These are phyloP conservation scores for Nomada hirtipes DNA, from an alignment of 2,888 invertebrate genomes.

Conservation along the genomic window DNA sequence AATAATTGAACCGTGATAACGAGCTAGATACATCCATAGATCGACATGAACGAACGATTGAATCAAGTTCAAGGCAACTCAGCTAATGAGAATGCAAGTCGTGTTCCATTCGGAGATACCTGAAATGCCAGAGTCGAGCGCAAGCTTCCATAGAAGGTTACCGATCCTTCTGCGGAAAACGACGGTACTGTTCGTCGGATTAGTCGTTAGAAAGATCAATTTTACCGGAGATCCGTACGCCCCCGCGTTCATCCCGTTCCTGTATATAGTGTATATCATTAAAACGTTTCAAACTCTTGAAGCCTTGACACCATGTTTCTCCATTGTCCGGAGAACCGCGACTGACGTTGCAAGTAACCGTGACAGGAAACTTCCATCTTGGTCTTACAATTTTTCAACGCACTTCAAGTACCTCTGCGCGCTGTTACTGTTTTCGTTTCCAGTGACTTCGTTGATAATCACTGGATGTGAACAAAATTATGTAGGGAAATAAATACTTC, in stretches of 20 bases:
- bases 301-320: conserved; percentile 23
- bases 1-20: conserved; percentile 9
- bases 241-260: conserved; percentile 46
- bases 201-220: conserved; percentile 59
- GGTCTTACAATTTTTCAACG: conserved; percentile 1
- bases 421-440: not conserved
- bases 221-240: conserved; percentile 61
- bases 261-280: conserved; percentile 44
- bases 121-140: conserved; percentile 66
- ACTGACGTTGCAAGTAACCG: not conserved
- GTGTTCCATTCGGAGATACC: conserved; percentile 69
- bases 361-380: conserved; percentile 20
- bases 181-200: conserved; percentile 51
- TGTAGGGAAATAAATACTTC: no score
- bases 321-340: conserved; percentile 21
- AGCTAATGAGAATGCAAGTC: conserved; percentile 73
- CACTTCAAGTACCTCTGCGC: not conserved
- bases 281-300: conserved; percentile 44
- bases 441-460: not conserved
- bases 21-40: conserved; percentile 26
- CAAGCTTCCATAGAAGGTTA: conserved; percentile 78
- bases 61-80: conserved; percentile 79
- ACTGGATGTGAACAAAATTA: not conserved
- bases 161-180: conserved; percentile 61
- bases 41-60: conserved; percentile 52